These are phyloP conservation scores for Diploptera punctata DNA, from an alignment of 2,888 invertebrate species.

Conservation along the genomic window DNA sequence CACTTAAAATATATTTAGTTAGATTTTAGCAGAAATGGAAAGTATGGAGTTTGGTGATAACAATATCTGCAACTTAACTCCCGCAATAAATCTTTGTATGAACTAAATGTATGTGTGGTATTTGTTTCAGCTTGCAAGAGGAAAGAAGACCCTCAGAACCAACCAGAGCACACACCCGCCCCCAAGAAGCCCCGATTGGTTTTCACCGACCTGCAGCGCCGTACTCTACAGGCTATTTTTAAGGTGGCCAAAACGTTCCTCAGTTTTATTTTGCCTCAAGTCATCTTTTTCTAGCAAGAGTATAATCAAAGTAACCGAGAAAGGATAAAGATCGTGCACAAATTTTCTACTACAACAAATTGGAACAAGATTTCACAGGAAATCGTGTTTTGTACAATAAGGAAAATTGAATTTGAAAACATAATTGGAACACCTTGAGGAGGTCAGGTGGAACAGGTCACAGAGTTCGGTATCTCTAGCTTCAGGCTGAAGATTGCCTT, in stretches of 20 bases:
- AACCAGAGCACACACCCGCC: conserved; percentile 75
- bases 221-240: conserved; percentile 99
- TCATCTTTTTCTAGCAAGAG: conserved; percentile 1
- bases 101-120: conserved; percentile 30
- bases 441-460: conserved; percentile 19
- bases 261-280: conserved; percentile 26
- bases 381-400: too few relatives aligned
- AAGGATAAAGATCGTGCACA: background rate
- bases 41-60: too few relatives aligned
- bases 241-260: conserved; percentile 69
- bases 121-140: conserved; percentile 84
- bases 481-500: conserved; percentile 32
- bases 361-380: too few relatives aligned
- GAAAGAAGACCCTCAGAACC: conserved; percentile 87
- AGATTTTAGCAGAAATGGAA: too few relatives aligned
- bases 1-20: too few relatives aligned
- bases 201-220: conserved; percentile 99
- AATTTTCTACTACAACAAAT: background rate
- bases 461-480: conserved; percentile 45
- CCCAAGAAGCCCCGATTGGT: conserved; percentile 99
- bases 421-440: conserved; percentile 15
- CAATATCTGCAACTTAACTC: too few relatives aligned
- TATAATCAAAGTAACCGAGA: conserved; percentile 38
- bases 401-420: background rate
- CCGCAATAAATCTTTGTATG: too few relatives aligned